These are phyloP conservation scores for Pelecanus crispus DNA, from an alignment of 2,113 vertebrate genomes.

Conservation along the genomic window DNA sequence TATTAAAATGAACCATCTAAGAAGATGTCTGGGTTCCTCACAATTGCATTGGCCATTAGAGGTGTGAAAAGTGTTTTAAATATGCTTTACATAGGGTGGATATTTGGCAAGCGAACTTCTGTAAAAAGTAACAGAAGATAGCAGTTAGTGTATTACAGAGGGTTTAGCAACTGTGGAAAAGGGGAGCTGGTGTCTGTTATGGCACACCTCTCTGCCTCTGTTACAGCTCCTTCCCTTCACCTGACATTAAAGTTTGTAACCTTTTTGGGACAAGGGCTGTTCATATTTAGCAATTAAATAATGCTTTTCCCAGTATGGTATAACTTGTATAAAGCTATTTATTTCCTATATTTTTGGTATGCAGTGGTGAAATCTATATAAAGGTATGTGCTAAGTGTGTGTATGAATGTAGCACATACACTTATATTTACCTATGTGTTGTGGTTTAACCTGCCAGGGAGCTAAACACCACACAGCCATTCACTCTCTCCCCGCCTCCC, in stretches of 20 bases:
- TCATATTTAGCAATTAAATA: not conserved
- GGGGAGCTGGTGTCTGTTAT: not conserved
- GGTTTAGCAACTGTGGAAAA: not conserved
- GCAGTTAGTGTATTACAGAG: not conserved
- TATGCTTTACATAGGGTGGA: not conserved
- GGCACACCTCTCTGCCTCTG: not conserved
- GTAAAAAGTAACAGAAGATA: not conserved
- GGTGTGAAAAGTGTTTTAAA: not conserved
- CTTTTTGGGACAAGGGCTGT: not conserved
- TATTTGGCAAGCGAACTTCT: fast-evolving
- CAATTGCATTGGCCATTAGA: not conserved
- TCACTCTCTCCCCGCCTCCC: too few species aligned
- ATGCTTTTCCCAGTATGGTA: not conserved
- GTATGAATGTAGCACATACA: not conserved
- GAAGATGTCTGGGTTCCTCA: not conserved
- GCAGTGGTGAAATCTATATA: not conserved
- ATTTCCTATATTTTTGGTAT: not conserved
- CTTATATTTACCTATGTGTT: not conserved
- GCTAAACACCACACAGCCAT: too few species aligned
- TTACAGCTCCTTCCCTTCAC: not conserved
- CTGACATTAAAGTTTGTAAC: not conserved
- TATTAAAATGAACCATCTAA: not conserved
- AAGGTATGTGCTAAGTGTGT: not conserved
- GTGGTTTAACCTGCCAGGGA: too few species aligned
- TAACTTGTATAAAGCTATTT: not conserved